Conservation (phyloP, 2,888 invertebrate species). For the Corbicula japonica region DNA sequence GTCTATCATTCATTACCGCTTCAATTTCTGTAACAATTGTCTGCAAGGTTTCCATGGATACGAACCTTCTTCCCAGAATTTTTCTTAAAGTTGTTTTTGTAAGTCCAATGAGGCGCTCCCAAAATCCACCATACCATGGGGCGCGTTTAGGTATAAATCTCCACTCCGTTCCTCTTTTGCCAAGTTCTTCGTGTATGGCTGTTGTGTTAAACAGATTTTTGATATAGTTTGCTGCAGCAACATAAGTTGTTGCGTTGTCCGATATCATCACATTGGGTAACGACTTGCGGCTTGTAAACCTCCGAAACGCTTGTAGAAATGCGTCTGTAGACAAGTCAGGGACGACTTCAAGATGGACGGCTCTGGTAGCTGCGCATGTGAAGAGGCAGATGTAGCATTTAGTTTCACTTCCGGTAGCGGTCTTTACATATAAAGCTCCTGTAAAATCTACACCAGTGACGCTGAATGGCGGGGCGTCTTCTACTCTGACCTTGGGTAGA, state of each 20-base stretch:
- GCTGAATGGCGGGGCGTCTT: too few relatives aligned
- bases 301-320: too few relatives aligned
- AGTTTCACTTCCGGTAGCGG: too few relatives aligned
- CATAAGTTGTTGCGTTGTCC: slow-evolving; percentile 1
- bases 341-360: too few relatives aligned
- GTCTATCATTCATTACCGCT: slow-evolving; percentile 55
- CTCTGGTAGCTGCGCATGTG: too few relatives aligned
- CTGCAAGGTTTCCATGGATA: slow-evolving; percentile 33
- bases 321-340: too few relatives aligned
- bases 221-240: not conserved
- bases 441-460: too few relatives aligned
- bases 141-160: slow-evolving; percentile 57
- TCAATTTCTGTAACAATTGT: slow-evolving; percentile 63
- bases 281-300: too few relatives aligned
- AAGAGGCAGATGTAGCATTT: too few relatives aligned
- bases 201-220: not conserved
- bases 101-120: slow-evolving; percentile 58
- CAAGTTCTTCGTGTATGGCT: not conserved
- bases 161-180: slow-evolving; percentile 36
- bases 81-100: slow-evolving; percentile 52
- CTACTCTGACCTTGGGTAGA: too few relatives aligned
- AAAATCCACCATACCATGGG: slow-evolving; percentile 67
- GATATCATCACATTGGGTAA: too few relatives aligned
- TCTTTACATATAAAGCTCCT: too few relatives aligned
- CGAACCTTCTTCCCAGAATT: slow-evolving; percentile 23